Conservation (phyloP, 2,113 vertebrate species). For the Apodemus sylvaticus region DNA sequence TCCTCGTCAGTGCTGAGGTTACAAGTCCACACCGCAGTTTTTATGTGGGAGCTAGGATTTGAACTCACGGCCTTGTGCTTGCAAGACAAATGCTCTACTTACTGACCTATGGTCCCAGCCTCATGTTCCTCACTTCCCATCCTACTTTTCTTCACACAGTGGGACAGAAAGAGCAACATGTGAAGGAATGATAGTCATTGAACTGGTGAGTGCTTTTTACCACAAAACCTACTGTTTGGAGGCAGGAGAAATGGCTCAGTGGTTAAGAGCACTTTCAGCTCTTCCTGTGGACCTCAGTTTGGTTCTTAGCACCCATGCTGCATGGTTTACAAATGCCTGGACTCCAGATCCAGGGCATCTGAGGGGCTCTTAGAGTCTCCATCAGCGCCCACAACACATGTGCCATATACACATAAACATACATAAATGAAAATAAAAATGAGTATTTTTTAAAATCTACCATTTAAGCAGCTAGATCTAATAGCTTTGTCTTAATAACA, state of each 20-base stretch:
- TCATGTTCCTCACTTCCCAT: too few relatives aligned
- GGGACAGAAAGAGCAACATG: not conserved
- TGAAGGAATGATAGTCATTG: not conserved
- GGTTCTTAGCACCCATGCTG: not conserved
- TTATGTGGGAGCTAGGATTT: not conserved
- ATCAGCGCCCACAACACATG: not conserved
- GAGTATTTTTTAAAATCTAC: not conserved
- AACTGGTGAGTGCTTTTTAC: not conserved
- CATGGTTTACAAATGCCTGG: not conserved
- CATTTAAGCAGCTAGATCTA: not conserved
- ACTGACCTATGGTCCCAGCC: too few relatives aligned
- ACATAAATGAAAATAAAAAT: not conserved
- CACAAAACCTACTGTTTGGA: not conserved
- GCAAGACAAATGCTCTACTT: too few relatives aligned
- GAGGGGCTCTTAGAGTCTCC: not conserved
- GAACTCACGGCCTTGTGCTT: not conserved
- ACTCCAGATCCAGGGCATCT: not conserved
- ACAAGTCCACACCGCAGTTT: not conserved
- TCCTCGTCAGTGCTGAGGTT: not conserved
- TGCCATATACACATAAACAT: not conserved
- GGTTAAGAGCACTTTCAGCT: not conserved
- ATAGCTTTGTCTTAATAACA: slow-evolving; percentile 41
- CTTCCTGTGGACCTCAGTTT: not conserved
- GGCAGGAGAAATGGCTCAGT: not conserved
- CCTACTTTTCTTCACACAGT: not conserved